These are phyloP conservation scores for Odontocolon sp. DNA, from an alignment of 2,888 invertebrate genomes.

Conservation along the genomic window DNA sequence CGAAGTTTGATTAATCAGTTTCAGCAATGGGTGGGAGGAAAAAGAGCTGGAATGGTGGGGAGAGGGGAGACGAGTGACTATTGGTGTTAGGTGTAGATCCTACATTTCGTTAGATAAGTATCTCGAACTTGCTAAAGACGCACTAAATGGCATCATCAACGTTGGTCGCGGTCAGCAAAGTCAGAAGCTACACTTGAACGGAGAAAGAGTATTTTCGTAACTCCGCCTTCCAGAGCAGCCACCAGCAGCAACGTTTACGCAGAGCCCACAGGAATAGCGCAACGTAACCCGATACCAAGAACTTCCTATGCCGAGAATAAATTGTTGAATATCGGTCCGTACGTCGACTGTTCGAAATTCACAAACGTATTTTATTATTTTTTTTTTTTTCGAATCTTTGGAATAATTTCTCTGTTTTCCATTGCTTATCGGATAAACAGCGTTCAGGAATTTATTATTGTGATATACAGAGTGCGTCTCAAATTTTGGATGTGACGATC, in stretches of 20 bases:
- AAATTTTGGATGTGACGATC: no score
- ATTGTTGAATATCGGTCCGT: slow-evolving; percentile 64
- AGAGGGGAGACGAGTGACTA: no score
- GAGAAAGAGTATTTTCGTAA: slow-evolving; percentile 70
- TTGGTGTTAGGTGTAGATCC: not conserved
- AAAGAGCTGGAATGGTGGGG: not conserved
- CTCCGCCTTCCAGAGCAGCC: slow-evolving; percentile 66
- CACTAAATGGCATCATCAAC: not conserved
- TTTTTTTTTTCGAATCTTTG: slow-evolving; percentile 3
- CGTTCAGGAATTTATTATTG: no score
- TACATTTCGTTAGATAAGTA: not conserved
- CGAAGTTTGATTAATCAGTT: slow-evolving; percentile 36
- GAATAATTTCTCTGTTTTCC: not conserved
- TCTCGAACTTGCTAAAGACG: not conserved
- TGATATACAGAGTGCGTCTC: no score
- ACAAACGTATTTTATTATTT: not conserved
- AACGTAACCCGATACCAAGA: slow-evolving; percentile 70
- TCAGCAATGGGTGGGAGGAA: not conserved
- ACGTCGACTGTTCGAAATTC: slow-evolving; percentile 24
- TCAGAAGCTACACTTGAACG: slow-evolving; percentile 65
- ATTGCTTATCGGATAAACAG: no score
- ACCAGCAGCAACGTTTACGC: slow-evolving; percentile 58
- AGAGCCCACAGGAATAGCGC: slow-evolving; percentile 70
- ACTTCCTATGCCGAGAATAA: slow-evolving; percentile 69
- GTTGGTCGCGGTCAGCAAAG: slow-evolving; percentile 49